phyloP scores from a whole-genome alignment of 37 sponge, comb jelly and placozoan genomes.

The Lycopodina hypogea region DNA sequence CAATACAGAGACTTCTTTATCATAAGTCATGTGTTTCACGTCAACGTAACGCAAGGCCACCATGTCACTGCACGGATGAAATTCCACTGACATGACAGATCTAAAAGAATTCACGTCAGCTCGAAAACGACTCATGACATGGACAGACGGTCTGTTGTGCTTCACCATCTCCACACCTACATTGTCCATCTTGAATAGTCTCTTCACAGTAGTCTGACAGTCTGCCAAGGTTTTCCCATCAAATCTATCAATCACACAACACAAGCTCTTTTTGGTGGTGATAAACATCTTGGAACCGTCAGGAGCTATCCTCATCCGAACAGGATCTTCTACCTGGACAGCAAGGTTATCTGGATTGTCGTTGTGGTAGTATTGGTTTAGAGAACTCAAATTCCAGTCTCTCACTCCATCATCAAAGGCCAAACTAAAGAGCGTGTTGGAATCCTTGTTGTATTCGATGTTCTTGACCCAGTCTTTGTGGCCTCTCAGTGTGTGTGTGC shows the following conservation, averaged over 20 bases:
- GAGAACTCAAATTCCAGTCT: conserved; percentile 35
- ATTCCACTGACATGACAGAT: conserved; percentile 41
- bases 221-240: conserved; percentile 24
- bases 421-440: conserved; percentile 32
- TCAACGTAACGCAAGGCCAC: conserved; percentile 45
- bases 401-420: conserved; percentile 60
- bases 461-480: conserved; percentile 67
- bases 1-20: conserved; percentile 36
- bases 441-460: conserved; percentile 49
- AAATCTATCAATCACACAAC: conserved; percentile 34
- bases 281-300: conserved; percentile 63
- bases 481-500: conserved; percentile 13
- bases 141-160: conserved; percentile 31
- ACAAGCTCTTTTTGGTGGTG: conserved; percentile 15
- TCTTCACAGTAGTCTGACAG: background rate
- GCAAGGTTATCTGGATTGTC: conserved; percentile 32
- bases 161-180: background rate
- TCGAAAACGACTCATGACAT: conserved; percentile 12
- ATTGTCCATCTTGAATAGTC: background rate
- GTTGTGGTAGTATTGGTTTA: background rate
- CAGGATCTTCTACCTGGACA: conserved; percentile 12
- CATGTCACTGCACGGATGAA: conserved; percentile 44
- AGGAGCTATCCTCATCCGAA: conserved; percentile 49
- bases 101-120: conserved; percentile 2
- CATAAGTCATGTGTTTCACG: background rate